Base-by-base conservation (phyloP, 2,113 vertebrate species). In the Hippocampus mohnikei region DNA sequence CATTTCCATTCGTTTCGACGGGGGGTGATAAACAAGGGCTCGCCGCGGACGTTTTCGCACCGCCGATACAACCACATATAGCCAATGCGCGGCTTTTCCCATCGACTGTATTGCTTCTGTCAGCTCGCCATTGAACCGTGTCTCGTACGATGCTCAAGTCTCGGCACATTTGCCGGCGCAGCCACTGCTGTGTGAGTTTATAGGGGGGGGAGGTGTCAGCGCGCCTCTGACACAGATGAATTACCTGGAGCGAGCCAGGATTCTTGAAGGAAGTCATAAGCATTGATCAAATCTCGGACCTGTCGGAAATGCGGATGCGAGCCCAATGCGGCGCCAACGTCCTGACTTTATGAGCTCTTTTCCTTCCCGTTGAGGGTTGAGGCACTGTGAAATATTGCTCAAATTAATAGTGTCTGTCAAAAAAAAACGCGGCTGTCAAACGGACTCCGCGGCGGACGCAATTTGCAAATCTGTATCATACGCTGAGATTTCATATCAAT, bases 231-330 rank as follows among this genome's bases (percentile, higher is more conserved):
- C 87, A 74, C 63, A 89, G 88, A 89, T 82, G 61, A 82, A 90
- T 88, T 74, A 81, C 80, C 81, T 48, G 1, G 66, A 65, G 64
- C 63, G 48, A 69, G 73, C 82, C 85, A 53, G 76, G 67, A 52
- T 85, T 87, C 78, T 81, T 81, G 5, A 84, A 87, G 73, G 79
- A 73, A 86, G 82, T 82, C 86, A 88, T 74, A 83, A 86, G 81
- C 85, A 85, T 86, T 84, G 88, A 92, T 91, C 84, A 80, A 66
- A 87, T 88, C 85, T 87, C 67, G 44, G 70, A 72, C 67, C 84
- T 79, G 87, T 75, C 84, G 76, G 70, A 75, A 66, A 76, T 69
- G 71, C 60, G 71, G 80, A 81, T 77, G 78, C 59, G 84, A 50
- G 46, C 18, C 16, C 46, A 87, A 83, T 89, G 50, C 50, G 6